A percentile compares a stretch with the other conserved stretches of the same genome.
Conservation (phyloP, 2,113 vertebrate species). For the Nycticryphes semicollaris region DNA sequence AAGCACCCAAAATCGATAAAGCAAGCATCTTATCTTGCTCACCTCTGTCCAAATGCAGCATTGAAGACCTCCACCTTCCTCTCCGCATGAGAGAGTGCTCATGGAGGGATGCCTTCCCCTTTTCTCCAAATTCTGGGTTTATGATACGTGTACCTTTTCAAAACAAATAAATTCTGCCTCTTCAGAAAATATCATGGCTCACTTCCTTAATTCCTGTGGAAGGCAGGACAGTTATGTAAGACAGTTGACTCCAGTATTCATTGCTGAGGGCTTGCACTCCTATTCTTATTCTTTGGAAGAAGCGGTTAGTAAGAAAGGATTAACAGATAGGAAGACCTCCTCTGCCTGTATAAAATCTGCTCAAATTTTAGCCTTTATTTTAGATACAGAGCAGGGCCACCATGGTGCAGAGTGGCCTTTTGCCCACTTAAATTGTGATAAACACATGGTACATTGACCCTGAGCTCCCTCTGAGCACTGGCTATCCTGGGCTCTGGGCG, state of each 20-base stretch:
- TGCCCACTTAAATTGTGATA: background rate
- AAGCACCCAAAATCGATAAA: background rate
- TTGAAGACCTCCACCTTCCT: background rate
- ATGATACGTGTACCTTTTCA: background rate
- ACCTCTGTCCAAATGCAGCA: background rate
- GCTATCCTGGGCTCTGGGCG: no score
- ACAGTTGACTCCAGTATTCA: accelerated
- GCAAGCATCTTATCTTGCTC: background rate
- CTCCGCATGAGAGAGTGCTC: background rate
- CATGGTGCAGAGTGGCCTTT: background rate
- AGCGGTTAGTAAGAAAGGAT: background rate
- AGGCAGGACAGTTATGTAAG: background rate
- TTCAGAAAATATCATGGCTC: background rate
- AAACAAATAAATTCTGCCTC: background rate
- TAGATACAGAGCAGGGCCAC: background rate
- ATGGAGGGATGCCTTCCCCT: background rate
- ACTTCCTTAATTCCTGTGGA: background rate
- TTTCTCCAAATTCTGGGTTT: background rate
- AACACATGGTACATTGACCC: accelerated
- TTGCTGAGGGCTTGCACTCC: background rate
- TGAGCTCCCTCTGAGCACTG: background rate
- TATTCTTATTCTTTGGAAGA: background rate
- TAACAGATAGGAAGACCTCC: background rate
- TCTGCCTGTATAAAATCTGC: background rate
- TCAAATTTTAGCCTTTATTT: accelerated